Evolutionary conservation across 2,113 vertebrate species (phyloP), one percentile per base, ranked within the genome.

Genomic region (Petaurus breviceps): DNA sequence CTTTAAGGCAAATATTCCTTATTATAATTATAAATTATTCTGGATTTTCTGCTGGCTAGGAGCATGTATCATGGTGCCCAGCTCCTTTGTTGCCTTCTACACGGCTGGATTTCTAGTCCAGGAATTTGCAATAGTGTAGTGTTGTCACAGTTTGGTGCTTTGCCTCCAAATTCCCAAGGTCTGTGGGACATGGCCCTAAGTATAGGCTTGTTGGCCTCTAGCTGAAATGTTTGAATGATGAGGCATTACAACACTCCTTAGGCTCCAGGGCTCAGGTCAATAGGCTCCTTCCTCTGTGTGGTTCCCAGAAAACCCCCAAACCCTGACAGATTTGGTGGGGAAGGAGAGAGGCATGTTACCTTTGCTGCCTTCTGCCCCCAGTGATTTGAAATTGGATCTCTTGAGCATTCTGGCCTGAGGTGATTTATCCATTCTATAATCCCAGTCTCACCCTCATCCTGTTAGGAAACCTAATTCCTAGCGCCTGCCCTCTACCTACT

Each of bases 191-290:
- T 26, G 28, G 68, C 52, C 0, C 0, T 90, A 52, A 14, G 23
- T 90, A 9, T 0, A 23, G 77, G 77, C 50, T 52, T 46, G 1
- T 22, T 0, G 0, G 28, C 31, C 12, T 90, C 68, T 43, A 84
- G 91, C 93, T 89, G 46, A 94, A 43, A 61, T 90, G 31, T 55
- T 49, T 16, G 55, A 61, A 92, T 94, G 93, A 68, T 52, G 37
- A 28, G 52, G 3, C 11, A 22, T 3, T 19, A 51, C 3, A 2
- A 37, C 16, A 51, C 55, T 0, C 7, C 12, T 53, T 50, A 22
- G 16, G 6, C 8, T 16, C 26, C 4, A 24, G 37, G 24, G 22
- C 77, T 93, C 77, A 26, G 90, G 47, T 90, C 28, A 1, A 49
- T 89, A n/a, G 53, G 19, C n/a, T 43, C 43, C 68, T 84, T 84